Conservation (phyloP, 2,113 vertebrate genomes). For the Sinocyclocheilus grahami region DNA sequence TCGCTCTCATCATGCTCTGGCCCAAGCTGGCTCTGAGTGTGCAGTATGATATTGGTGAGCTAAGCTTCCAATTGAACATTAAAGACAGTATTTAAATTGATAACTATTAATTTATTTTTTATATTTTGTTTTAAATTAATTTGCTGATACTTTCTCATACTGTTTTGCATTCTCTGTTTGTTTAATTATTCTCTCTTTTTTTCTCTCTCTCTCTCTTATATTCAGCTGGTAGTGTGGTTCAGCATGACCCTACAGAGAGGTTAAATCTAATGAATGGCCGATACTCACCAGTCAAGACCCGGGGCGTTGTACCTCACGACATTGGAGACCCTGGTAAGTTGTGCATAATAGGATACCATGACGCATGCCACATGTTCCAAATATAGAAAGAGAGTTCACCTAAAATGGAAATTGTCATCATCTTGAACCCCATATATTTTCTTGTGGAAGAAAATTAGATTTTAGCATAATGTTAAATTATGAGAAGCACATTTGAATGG, state of each 20-base stretch:
- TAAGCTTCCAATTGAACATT: not conserved
- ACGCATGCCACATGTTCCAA: no score
- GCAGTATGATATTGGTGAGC: slow-evolving; percentile 96
- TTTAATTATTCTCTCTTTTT: no score
- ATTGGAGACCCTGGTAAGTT: slow-evolving; percentile 91
- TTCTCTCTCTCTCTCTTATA: not conserved
- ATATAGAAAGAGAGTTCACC: not conserved
- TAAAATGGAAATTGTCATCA: not conserved
- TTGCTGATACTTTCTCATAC: not conserved
- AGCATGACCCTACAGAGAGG: slow-evolving; percentile 79
- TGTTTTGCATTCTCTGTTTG: no score
- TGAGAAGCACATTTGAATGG: not conserved
- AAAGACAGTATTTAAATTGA: not conserved
- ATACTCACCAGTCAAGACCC: slow-evolving; percentile 82
- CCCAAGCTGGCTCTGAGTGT: slow-evolving; percentile 94
- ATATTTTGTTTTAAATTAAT: not conserved
- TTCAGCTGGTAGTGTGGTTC: slow-evolving; percentile 88
- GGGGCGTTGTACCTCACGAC: slow-evolving; percentile 93
- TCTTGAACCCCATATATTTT: not conserved
- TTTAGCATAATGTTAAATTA: not conserved
- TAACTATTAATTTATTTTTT: no score
- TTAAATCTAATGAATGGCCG: slow-evolving; percentile 86
- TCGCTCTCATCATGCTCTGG: slow-evolving; percentile 96
- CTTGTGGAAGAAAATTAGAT: no score
- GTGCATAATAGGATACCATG: not conserved